A percentile compares a stretch with the other conserved stretches of the same genome.
Evolutionary conservation across 2,113 vertebrate species (phyloP).

Genomic region (Zingel zingel): DNA sequence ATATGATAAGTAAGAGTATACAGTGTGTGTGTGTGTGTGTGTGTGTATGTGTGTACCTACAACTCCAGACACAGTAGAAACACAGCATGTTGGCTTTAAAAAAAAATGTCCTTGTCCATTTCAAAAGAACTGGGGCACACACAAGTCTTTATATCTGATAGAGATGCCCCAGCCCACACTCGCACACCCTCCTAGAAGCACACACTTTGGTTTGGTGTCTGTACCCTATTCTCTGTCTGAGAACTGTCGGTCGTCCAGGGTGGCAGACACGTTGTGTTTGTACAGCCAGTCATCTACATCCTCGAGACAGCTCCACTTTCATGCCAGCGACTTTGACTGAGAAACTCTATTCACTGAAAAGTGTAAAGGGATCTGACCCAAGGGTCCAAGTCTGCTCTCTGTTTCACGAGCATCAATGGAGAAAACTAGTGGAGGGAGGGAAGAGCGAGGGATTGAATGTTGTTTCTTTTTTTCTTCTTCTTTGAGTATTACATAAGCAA

Average conservation of each 20-base stretch:
- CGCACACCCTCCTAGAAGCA: conserved; percentile 30
- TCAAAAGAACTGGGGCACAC: conserved; percentile 35
- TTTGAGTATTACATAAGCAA: conserved; percentile 71
- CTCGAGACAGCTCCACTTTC: conserved; percentile 69
- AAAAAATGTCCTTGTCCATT: conserved; percentile 28
- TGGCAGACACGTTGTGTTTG: conserved; percentile 69
- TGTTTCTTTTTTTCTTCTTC: conserved; percentile 45
- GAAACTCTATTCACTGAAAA: conserved; percentile 59
- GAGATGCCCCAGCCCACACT: conserved; percentile 27
- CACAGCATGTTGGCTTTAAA: not conserved
- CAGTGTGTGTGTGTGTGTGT: not conserved
- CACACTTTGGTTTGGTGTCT: conserved; percentile 48
- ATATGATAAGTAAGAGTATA: not conserved
- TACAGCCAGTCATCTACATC: conserved; percentile 75
- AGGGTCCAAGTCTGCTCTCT: conserved; percentile 59
- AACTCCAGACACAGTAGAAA: conserved; percentile 2
- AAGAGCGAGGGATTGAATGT: conserved; percentile 35
- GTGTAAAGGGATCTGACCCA: conserved; percentile 75
- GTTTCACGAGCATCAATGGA: conserved; percentile 67
- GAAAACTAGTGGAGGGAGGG: conserved; percentile 41
- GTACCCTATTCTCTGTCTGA: conserved; percentile 47
- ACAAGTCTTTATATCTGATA: conserved; percentile 40
- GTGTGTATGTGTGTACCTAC: not conserved
- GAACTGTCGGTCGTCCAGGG: conserved; percentile 58
- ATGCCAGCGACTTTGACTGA: conserved; percentile 49